Percentiles rank a stretch among this genome's conserved stretches.
Conservation (phyloP, 2,797 vertebrate species). For the Crypturellus tataupa region DNA sequence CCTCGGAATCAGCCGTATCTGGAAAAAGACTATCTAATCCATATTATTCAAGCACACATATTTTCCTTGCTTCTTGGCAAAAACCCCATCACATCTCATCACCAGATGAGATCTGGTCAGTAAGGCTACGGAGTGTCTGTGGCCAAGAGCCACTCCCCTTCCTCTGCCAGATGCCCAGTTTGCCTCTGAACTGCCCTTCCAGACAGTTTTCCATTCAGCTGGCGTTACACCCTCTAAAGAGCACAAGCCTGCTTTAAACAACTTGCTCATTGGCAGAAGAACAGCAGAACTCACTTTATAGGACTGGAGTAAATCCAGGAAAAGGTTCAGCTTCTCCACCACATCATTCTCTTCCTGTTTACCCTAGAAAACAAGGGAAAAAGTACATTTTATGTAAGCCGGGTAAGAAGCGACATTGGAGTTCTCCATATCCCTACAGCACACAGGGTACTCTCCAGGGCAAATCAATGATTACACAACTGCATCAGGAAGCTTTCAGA, state of each 20-base stretch:
- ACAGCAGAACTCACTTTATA: conserved; percentile 89
- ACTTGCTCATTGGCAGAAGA: background rate
- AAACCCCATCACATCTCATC: background rate
- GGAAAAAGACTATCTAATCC: background rate
- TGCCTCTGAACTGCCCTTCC: conserved; percentile 32
- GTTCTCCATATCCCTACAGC: background rate
- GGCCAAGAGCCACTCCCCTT: background rate
- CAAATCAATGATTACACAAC: background rate
- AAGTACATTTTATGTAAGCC: conserved; percentile 21
- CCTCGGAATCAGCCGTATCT: background rate
- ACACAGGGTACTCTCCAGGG: background rate
- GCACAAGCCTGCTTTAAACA: conserved; percentile 5
- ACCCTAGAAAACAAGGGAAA: conserved; percentile 83
- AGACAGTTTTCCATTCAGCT: background rate
- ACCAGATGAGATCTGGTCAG: background rate
- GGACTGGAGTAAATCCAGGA: conserved; percentile 96
- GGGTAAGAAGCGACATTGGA: background rate
- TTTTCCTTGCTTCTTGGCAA: conserved; percentile 1
- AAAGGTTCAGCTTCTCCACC: conserved; percentile 96
- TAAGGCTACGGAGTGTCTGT: background rate
- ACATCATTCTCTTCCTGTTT: conserved; percentile 96
- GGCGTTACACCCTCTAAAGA: conserved; percentile 2
- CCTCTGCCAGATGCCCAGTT: conserved; percentile 34
- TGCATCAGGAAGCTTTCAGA: background rate
- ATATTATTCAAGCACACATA: background rate